These are phyloP conservation scores for Drosophila anomalata DNA, from an alignment of 2,888 invertebrate genomes.

Conservation along the genomic window DNA sequence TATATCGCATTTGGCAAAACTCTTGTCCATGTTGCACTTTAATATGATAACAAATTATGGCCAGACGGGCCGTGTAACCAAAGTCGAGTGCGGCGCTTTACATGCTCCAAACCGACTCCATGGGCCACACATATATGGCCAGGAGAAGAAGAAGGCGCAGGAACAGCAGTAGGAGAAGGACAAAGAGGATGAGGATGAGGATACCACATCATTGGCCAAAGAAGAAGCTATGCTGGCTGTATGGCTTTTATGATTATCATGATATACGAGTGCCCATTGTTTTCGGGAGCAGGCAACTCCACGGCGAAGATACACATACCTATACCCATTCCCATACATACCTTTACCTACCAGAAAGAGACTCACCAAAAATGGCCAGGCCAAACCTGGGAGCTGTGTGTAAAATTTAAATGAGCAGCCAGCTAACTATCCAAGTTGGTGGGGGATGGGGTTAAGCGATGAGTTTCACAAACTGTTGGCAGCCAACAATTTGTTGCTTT, in stretches of 20 bases:
- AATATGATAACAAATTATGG: constrained; percentile 82
- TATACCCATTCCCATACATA: constrained; percentile 6
- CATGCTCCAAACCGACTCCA: constrained; percentile 31
- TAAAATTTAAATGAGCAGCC: constrained; percentile 75
- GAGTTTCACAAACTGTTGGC: constrained; percentile 41
- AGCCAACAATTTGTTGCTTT: constrained; percentile 44
- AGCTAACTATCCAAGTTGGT: constrained; percentile 34
- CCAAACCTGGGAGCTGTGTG: constrained; percentile 54
- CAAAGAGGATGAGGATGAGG: background rate
- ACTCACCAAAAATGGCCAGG: constrained; percentile 72
- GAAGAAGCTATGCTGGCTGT: constrained; percentile 25
- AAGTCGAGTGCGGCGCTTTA: constrained; percentile 67
- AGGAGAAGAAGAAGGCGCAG: constrained; percentile 18
- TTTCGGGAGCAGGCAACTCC: constrained; percentile 65
- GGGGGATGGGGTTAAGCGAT: constrained; percentile 16
- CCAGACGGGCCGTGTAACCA: constrained; percentile 54
- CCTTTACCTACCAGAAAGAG: constrained; percentile 22
- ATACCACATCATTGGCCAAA: constrained; percentile 18
- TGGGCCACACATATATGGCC: constrained; percentile 66
- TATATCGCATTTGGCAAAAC: constrained; percentile 42
- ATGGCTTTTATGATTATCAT: constrained; percentile 78
- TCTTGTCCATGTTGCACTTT: constrained; percentile 63
- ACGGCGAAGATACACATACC: constrained; percentile 25
- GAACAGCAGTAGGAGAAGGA: constrained; percentile 22
- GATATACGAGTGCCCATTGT: constrained; percentile 80